A percentile compares a stretch with the other conserved stretches of the same genome.
These are phyloP conservation scores for Pinctada fucata DNA, from an alignment of 2,888 invertebrate genomes.

Conservation along the genomic window DNA sequence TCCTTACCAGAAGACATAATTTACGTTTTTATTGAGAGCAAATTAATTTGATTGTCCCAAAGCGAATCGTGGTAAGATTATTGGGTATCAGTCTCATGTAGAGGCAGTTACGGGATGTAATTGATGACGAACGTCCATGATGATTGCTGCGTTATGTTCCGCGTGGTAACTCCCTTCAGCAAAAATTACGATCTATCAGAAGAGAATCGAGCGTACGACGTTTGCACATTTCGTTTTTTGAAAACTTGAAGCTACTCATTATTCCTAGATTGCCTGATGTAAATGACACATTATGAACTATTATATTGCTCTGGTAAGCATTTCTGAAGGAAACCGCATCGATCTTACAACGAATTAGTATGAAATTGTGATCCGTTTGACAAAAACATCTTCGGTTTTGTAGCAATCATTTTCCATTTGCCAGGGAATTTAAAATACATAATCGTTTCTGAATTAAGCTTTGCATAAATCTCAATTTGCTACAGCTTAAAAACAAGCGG, in stretches of 20 bases:
- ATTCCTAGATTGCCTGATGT: neutral
- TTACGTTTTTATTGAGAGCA: constrained; percentile 16
- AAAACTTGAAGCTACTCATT: neutral
- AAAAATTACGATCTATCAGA: neutral
- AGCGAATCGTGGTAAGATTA: constrained; percentile 7
- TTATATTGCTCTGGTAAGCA: too few relatives aligned
- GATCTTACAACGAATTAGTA: too few relatives aligned
- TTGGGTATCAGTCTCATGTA: constrained; percentile 4
- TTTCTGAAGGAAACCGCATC: too few relatives aligned
- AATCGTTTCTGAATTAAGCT: too few relatives aligned
- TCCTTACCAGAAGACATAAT: neutral
- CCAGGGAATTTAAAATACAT: too few relatives aligned
- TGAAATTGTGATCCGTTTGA: too few relatives aligned
- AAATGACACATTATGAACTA: too few relatives aligned
- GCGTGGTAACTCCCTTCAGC: neutral
- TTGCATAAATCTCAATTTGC: too few relatives aligned
- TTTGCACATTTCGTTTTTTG: neutral
- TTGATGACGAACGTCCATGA: neutral
- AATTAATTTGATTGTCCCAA: constrained; percentile 22
- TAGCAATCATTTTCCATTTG: too few relatives aligned
- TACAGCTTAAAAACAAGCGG: too few relatives aligned
- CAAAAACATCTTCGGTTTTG: too few relatives aligned
- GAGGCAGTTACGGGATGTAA: neutral
- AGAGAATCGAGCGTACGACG: neutral
- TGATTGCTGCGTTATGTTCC: neutral